Base-by-base conservation (phyloP, 2,888 invertebrate species). In the Temnothorax unifasciatus region DNA sequence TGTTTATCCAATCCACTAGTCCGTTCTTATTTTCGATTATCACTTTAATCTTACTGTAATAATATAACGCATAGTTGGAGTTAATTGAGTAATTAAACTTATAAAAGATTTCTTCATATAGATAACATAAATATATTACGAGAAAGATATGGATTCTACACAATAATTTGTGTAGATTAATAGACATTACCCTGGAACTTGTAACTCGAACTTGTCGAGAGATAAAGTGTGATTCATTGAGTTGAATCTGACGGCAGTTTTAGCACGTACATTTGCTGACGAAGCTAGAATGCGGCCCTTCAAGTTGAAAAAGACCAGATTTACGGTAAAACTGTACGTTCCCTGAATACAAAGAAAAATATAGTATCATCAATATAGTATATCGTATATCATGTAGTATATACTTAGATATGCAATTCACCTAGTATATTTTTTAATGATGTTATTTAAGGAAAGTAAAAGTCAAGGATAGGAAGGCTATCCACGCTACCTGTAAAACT, bases 401-500 rank as follows among this genome's bases (percentile, higher is more conserved):
- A 41, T 73, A 25, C 41, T 73, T 59, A 44, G 5, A 38, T 15
- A 47, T 63, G 44, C 41, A 52, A 50, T 34, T 52, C 11, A 59
- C 18, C 52, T 18, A 2, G 11, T 1, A 34, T 6, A 34, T 34
- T 34, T 25, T 4, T 38, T 29, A 29, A 29, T 29, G 11, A 41
- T 3, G 38, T 68, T 59, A 21, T 47, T 18, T 59, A n/a, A 18
- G 59, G 15, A n/a, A 71, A 8, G 3, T 1, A 44, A 47, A 69
- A 38, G 21, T 34, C 9, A 25, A n/a, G 4, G 66, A 41, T 2
- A 15, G 1, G 13, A 75, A 47, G 21, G 25, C n/a, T 18, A 15
- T 13, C 13, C 3, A 9, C 21, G 0, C 52, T 87, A 88, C 87
- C 83, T 68, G 3, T 38, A 88, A 29, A 8, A n/a, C 15, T 29